These are phyloP conservation scores for Leptopilina boulardi DNA, from an alignment of 1,140 invertebrate species.

Conservation along the genomic window DNA sequence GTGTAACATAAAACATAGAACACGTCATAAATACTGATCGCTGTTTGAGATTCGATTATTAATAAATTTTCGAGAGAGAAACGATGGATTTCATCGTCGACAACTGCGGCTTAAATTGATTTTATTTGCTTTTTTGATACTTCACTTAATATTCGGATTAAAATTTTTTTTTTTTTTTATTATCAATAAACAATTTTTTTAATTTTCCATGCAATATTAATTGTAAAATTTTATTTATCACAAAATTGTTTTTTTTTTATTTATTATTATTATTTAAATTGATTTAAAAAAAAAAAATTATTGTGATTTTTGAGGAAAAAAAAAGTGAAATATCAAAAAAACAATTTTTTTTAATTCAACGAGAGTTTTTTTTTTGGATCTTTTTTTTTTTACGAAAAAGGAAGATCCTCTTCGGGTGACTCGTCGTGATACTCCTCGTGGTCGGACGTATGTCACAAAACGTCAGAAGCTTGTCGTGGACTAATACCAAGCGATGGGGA, in stretches of 20 bases:
- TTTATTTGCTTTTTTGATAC: slow-evolving; percentile 1
- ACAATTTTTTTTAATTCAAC: neutral
- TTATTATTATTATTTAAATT: too few relatives aligned
- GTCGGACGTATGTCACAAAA: slow-evolving; percentile 77
- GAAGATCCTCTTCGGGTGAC: slow-evolving; percentile 73
- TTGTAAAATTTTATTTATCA: too few relatives aligned
- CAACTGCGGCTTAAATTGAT: slow-evolving; percentile 5
- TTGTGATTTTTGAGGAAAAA: too few relatives aligned
- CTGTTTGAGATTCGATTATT: slow-evolving; percentile 6
- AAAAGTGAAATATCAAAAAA: neutral
- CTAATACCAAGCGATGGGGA: slow-evolving; percentile 75
- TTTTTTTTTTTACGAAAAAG: slow-evolving; percentile 69
- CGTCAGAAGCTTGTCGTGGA: slow-evolving; percentile 71
- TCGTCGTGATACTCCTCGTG: slow-evolving; percentile 76
- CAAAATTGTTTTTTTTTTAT: too few relatives aligned
- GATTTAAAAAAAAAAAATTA: too few relatives aligned
- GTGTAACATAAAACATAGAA: slow-evolving; percentile 10
- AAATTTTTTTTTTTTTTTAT: too few relatives aligned
- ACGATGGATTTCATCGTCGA: slow-evolving; percentile 22
- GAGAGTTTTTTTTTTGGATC: neutral
- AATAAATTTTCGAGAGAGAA: slow-evolving; percentile 21
- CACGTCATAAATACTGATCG: slow-evolving; percentile 18
- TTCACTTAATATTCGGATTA: neutral
- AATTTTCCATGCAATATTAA: too few relatives aligned
- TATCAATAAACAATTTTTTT: too few relatives aligned